These are phyloP conservation scores for Serrognathus titanus DNA, from an alignment of 2,888 invertebrate species.

Conservation along the genomic window DNA sequence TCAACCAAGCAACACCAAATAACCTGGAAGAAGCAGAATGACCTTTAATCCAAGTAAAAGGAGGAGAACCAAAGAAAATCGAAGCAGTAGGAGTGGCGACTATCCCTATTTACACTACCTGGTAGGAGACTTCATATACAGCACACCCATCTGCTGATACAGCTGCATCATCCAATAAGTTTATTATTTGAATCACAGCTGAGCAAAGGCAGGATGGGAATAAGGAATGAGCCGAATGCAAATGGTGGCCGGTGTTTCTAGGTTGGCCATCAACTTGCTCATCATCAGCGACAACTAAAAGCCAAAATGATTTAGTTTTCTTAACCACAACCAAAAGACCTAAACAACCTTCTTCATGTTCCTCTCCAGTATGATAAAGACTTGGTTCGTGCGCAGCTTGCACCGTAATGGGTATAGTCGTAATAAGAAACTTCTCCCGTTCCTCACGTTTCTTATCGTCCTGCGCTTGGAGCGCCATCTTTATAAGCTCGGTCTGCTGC, in stretches of 20 bases:
- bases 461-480: slow-evolving; percentile 90
- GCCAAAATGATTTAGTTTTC: neutral
- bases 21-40: slow-evolving; percentile 55
- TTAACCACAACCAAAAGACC: neutral
- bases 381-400: slow-evolving; percentile 97
- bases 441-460: slow-evolving; percentile 95
- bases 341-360: slow-evolving; percentile 73
- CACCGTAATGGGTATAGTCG: slow-evolving; percentile 90
- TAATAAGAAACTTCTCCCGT: slow-evolving; percentile 91
- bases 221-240: slow-evolving; percentile 89
- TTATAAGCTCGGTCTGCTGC: slow-evolving; percentile 97
- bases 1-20: slow-evolving; percentile 98
- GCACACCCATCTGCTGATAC: slow-evolving; percentile 90
- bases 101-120: slow-evolving; percentile 53
- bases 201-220: slow-evolving; percentile 97
- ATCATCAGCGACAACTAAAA: slow-evolving; percentile 50
- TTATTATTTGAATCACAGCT: slow-evolving; percentile 91
- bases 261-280: slow-evolving; percentile 62
- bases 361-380: slow-evolving; percentile 79
- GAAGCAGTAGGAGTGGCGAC: too few species aligned
- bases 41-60: too few species aligned
- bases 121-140: slow-evolving; percentile 96
- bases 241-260: slow-evolving; percentile 72
- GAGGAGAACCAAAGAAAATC: too few species aligned
- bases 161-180: slow-evolving; percentile 92